Evolutionary conservation across 1,140 invertebrate species (phyloP).

Genomic region (Solenopsis invicta): DNA sequence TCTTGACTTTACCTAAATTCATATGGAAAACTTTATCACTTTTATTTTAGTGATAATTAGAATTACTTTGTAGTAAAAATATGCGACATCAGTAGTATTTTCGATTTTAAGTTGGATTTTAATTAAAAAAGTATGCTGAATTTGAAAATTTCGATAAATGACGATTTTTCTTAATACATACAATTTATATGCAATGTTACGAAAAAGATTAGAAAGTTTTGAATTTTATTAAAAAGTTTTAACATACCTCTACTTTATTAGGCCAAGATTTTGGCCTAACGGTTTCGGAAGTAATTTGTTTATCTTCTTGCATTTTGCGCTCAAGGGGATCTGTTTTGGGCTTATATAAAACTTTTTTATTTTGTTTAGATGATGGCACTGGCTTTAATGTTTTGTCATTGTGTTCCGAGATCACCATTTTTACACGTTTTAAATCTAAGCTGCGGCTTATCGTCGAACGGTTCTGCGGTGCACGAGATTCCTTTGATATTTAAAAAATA

Average conservation of each 20-base stretch:
- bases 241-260: conserved; percentile 84
- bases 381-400: conserved; percentile 82
- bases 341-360: conserved; percentile 82
- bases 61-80: not conserved
- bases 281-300: conserved; percentile 72
- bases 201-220: not conserved
- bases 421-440: conserved; percentile 88
- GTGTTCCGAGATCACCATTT: conserved; percentile 88
- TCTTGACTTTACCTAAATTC: conserved; percentile 87
- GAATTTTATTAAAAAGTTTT: not conserved
- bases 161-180: not conserved
- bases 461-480: conserved; percentile 77
- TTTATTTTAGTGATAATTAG: not conserved
- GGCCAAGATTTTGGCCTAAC: conserved; percentile 86
- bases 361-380: conserved; percentile 69
- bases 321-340: conserved; percentile 85
- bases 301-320: conserved; percentile 83
- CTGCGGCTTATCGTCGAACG: conserved; percentile 82
- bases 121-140: not conserved
- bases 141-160: not conserved
- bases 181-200: not conserved
- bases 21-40: not conserved
- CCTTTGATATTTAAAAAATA: conserved; percentile 68
- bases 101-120: not conserved
- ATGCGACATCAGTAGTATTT: not conserved